These are phyloP conservation scores for Lepas anatifera DNA, from an alignment of 2,888 invertebrate species.

Conservation along the genomic window DNA sequence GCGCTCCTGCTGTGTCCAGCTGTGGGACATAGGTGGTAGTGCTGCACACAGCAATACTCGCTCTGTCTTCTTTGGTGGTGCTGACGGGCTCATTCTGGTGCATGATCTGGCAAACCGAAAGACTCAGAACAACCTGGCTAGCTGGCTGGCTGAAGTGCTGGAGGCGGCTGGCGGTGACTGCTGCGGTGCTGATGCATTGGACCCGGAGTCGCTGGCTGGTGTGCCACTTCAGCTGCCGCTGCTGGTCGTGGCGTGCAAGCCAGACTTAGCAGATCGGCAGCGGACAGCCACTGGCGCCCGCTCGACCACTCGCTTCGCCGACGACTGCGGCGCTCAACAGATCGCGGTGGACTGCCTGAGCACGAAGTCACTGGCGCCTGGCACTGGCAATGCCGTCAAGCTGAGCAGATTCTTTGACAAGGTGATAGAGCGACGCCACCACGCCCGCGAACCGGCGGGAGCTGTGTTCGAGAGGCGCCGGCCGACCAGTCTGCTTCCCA, in stretches of 20 bases:
- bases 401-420: conserved; percentile 89
- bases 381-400: conserved; percentile 87
- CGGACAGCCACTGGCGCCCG: conserved; percentile 48
- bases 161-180: conserved; percentile 44
- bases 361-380: conserved; percentile 74
- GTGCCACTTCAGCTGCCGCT: conserved; percentile 72
- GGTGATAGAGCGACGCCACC: conserved; percentile 39
- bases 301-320: conserved; percentile 52
- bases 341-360: conserved; percentile 62
- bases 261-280: conserved; percentile 66
- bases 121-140: conserved; percentile 81
- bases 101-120: conserved; percentile 95
- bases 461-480: conserved; percentile 21
- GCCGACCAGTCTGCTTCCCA: no score
- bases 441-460: not conserved
- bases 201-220: conserved; percentile 9
- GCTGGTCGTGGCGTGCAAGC: conserved; percentile 85
- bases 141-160: conserved; percentile 84
- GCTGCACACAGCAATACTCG: conserved; percentile 85
- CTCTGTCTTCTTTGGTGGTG: conserved; percentile 83
- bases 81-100: conserved; percentile 87
- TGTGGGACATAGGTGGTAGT: conserved; percentile 96
- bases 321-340: conserved; percentile 87
- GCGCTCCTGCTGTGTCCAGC: conserved; percentile 79
- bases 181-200: not conserved